A percentile compares a stretch with the other conserved stretches of the same genome.
phyloP scores from a whole-genome alignment of 2,888 invertebrate species.

The Argyresthia goedartella region DNA sequence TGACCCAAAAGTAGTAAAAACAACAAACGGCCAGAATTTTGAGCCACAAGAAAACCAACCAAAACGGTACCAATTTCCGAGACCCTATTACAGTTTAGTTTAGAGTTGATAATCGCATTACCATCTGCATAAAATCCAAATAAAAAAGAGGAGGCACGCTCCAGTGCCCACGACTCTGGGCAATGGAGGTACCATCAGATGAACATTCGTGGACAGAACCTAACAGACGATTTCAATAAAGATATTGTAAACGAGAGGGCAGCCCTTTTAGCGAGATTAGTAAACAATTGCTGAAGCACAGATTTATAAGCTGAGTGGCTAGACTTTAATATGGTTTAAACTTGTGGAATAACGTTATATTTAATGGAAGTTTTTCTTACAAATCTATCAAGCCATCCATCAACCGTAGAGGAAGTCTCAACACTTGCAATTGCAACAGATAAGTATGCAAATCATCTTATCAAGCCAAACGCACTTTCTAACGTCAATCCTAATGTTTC shows the following conservation, averaged over 20 bases:
- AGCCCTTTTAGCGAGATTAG: not conserved
- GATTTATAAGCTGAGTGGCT: too few relatives aligned
- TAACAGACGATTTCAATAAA: slow-evolving; percentile 13
- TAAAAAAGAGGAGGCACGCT: slow-evolving; percentile 40
- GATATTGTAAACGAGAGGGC: not conserved
- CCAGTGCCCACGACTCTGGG: slow-evolving; percentile 30
- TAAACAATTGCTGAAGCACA: not conserved
- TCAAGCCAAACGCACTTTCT: slow-evolving; percentile 38
- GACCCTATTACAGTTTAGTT: too few relatives aligned
- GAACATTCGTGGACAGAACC: slow-evolving; percentile 13
- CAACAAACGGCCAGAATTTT: too few relatives aligned
- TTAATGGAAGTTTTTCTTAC: too few relatives aligned
- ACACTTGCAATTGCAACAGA: not conserved
- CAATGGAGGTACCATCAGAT: slow-evolving; percentile 22
- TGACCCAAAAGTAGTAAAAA: too few relatives aligned
- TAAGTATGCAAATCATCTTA: slow-evolving; percentile 12
- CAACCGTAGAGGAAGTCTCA: not conserved
- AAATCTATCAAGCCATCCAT: not conserved
- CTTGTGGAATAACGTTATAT: too few relatives aligned
- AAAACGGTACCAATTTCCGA: too few relatives aligned
- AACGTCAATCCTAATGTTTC: slow-evolving; percentile 20
- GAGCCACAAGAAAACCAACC: too few relatives aligned
- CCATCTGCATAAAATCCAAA: slow-evolving; percentile 8
- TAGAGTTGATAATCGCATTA: too few relatives aligned
- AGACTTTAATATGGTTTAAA: too few relatives aligned